Base-by-base conservation (phyloP, 1,140 invertebrate species). In the Anthonomus grandis region DNA sequence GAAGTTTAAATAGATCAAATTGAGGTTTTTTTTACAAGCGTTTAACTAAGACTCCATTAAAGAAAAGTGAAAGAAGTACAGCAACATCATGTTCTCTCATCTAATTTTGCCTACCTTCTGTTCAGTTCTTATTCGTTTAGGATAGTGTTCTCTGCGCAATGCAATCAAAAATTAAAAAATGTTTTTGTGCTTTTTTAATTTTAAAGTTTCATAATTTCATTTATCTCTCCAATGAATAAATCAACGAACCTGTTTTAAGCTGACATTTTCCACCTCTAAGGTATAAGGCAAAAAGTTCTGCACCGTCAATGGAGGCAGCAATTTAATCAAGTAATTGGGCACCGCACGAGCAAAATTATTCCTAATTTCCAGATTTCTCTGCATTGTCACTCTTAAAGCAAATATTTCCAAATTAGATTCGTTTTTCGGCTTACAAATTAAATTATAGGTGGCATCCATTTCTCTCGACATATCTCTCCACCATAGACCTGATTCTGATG, bases 261-360 rank as follows among this genome's bases (percentile, higher is more conserved):
- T 47, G 8, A 66, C 31, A 50, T 67, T 78, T 48, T 76, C 73
- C 5, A 86, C 70, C 62, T 85, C 79, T 6, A 87, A 66, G 1
- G 83, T 81, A 63, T 86, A 85, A 1, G 89, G 89, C 22, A 93
- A 76, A 38, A 84, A 81, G 70, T 92, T 92, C 70, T 89, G 84
- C 4, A 92, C 76, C 12, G 84, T 76, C 18, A 91, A 73, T 0
- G 89, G 86, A 1, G 89, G 86, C 53, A 88, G 66, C 5, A 91
- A 75, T 25, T 81, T 80, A 22, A 92, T 78, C 3, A 84, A 73
- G 64, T 88, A 88, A 68, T 90, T 90, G 0, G 89, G 89, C 12
- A 89, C 76, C 4, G 75, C 73, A 13, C 78, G 75, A 0, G 75
- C 73, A 41, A 79, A 59, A 8, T 49, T 59, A 70, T 68, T 75